Base-by-base conservation (phyloP, 2,888 invertebrate species). In the Danaus chrysippus region DNA sequence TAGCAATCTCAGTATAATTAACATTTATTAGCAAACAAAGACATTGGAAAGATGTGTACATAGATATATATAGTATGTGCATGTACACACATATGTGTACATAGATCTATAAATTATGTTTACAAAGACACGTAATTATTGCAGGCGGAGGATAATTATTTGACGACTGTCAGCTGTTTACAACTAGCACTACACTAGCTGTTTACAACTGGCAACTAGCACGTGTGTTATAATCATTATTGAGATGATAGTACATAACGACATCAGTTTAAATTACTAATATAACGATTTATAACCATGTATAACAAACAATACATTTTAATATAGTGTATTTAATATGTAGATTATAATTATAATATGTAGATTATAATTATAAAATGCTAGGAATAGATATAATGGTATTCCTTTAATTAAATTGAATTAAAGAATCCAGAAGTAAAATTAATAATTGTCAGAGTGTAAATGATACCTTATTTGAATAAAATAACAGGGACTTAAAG, bases 121-220 rank as follows among this genome's bases (percentile, higher is more conserved):
- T 10, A 15, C 17, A 49, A 15, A 54, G 62, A 49, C 64, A 58
- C 60, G 56, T 58, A 58, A 56, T 53, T 56, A 34, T 34, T 15
- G 41, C 54, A 15, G 13, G 54, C 53, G 23, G 10, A 42, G 46
- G 54, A 59, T 59, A 65, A 65, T 61, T 63, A 55, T 42, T 42
- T 59, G 15, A 59, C 56, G 56, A 59, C 53, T 43, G 58, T 42
- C 62, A 59, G 62, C 55, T 63, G 65, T 58, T 61, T 34, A 42
- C 19, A 42, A 54, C 49, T 56, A 57, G 59, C n/a, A n/a, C n/a
- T n/a, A n/a, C n/a, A n/a, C n/a, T n/a, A 59, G 62, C 55, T 63
- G 65, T 58, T 61, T 34, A 42, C 19, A 42, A 54, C 49, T 56
- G 54, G 59, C 57, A 59, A 41, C n/a, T 41, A 46, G n/a, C 46